A percentile compares a stretch with the other conserved stretches of the same genome.
Evolutionary conservation across 1,140 invertebrate species (phyloP).

Genomic region (Cataglyphis hispanica): DNA sequence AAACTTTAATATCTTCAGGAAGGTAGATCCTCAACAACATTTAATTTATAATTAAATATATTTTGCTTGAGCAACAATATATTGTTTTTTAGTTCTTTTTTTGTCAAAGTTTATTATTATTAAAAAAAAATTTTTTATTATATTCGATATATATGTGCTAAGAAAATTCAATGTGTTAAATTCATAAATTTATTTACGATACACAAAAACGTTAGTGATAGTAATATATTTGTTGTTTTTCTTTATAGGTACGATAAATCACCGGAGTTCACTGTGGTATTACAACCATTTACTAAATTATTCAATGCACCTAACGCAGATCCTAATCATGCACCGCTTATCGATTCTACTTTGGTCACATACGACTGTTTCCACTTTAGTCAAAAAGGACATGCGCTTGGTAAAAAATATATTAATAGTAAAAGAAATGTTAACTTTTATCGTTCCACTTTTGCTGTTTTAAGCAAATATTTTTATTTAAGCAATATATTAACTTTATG

Average conservation of each 20-base stretch:
- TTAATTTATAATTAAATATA: not conserved
- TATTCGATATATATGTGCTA: not conserved
- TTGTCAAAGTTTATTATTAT: conserved; percentile 3
- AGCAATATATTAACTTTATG: not conserved
- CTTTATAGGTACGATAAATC: conserved; percentile 79
- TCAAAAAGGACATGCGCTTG: conserved; percentile 88
- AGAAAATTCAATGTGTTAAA: not conserved
- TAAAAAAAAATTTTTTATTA: not conserved
- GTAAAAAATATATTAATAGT: conserved; percentile 76
- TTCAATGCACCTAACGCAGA: conserved; percentile 87
- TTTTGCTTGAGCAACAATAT: not conserved
- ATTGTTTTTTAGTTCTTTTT: not conserved
- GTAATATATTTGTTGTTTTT: not conserved
- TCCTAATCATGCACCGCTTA: conserved; percentile 73
- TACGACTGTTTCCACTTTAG: conserved; percentile 90
- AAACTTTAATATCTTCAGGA: conserved; percentile 87
- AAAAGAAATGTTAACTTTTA: not conserved
- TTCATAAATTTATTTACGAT: not conserved
- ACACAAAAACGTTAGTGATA: not conserved
- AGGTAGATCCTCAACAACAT: conserved; percentile 70
- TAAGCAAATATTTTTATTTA: not conserved
- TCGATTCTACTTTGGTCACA: conserved; percentile 87
- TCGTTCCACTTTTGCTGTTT: not conserved
- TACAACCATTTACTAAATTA: conserved; percentile 89
- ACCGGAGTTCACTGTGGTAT: conserved; percentile 90